Conservation (phyloP, 64 coral and sea anemone species). For the Montipora foliosa region DNA sequence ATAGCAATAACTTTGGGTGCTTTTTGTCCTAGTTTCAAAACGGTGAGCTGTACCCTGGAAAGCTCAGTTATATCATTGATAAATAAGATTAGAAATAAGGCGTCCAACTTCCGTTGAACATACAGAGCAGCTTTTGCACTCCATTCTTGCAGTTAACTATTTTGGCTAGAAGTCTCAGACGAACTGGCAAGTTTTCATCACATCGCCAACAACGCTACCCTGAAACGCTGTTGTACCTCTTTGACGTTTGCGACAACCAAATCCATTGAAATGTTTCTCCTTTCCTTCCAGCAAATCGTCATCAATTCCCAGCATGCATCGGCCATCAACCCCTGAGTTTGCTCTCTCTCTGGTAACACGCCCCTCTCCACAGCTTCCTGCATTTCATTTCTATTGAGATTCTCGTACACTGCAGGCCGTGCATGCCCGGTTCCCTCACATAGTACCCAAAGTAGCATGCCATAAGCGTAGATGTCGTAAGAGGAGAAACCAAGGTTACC, state of each 20-base stretch:
- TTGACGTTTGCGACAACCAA: neutral
- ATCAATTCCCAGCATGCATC: constrained; percentile 71
- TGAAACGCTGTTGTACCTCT: neutral
- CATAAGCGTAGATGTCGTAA: constrained; percentile 74
- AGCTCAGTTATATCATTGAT: too few species aligned
- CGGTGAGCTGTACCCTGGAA: too few species aligned
- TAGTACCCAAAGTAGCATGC: constrained; percentile 64
- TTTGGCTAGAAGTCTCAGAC: too few species aligned
- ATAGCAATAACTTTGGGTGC: too few species aligned
- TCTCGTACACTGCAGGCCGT: constrained; percentile 28
- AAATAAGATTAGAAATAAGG: too few species aligned
- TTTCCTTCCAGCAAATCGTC: constrained; percentile 27
- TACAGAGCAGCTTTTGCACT: too few species aligned
- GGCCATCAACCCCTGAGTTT: neutral
- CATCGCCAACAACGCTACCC: too few species aligned
- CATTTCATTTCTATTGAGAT: constrained; percentile 28
- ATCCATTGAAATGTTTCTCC: neutral
- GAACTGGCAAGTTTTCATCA: too few species aligned
- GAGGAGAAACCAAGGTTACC: constrained; percentile 3
- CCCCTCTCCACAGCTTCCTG: neutral
- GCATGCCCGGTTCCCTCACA: constrained; percentile 42
- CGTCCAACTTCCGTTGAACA: too few species aligned
- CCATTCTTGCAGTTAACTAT: too few species aligned
- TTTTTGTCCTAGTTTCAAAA: too few species aligned
- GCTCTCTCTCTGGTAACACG: constrained; percentile 37